Evolutionary conservation across 2,888 invertebrate genomes (phyloP).

Genomic region (Abrostola triplasia): DNA sequence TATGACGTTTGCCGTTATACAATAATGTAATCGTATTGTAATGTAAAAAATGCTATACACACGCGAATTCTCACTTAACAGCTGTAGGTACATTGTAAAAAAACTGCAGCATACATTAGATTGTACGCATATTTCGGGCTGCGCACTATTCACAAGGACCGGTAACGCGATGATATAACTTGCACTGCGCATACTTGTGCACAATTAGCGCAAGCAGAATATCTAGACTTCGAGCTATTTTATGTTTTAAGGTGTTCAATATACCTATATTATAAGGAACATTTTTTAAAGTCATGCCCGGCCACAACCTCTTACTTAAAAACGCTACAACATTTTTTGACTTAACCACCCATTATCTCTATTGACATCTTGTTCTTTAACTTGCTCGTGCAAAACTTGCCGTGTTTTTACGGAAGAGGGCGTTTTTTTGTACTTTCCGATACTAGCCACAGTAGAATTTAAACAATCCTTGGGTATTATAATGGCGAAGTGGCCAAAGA

Average conservation of each 20-base stretch:
- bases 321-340: too few species aligned
- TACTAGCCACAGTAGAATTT: too few species aligned
- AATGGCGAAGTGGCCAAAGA: too few species aligned
- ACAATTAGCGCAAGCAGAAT: slow-evolving; percentile 37
- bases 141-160: slow-evolving; percentile 15
- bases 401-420: too few species aligned
- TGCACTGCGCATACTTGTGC: slow-evolving; percentile 39
- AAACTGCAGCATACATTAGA: slow-evolving; percentile 6
- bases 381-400: too few species aligned
- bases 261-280: too few species aligned
- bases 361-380: too few species aligned
- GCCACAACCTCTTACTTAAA: too few species aligned
- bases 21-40: not conserved
- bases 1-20: not conserved
- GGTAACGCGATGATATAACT: slow-evolving; percentile 55
- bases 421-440: too few species aligned
- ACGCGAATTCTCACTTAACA: too few species aligned
- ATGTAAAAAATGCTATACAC: not conserved
- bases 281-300: slow-evolving; percentile 2
- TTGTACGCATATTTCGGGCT: slow-evolving; percentile 30
- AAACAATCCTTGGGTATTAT: too few species aligned
- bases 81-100: not conserved
- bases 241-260: not conserved
- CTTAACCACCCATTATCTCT: too few species aligned
- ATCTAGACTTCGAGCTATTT: slow-evolving; percentile 21